Evolutionary conservation across 2,888 invertebrate species (phyloP), one percentile per base, ranked within the genome.

Genomic region (Drosophila putrida): DNA sequence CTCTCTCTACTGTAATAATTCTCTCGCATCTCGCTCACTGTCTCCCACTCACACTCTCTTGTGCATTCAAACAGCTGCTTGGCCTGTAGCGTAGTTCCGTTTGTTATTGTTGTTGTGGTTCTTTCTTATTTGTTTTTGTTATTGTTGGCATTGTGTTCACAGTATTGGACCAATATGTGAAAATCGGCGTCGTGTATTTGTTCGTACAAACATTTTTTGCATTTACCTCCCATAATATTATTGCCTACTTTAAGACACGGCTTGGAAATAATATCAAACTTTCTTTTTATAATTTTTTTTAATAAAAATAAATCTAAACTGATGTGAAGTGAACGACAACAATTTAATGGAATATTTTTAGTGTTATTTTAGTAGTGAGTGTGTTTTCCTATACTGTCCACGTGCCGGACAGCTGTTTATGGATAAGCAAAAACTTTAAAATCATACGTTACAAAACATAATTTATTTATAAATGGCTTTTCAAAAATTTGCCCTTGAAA

Each of bases 1-100:
- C 74, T 13, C 78, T 72, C 83, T 59, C 35, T n/a, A n/a, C 38
- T 64, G 28, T 36, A 28, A 5, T 9, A 13, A 28, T 28, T 46
- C 27, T 46, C 46, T 46, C 46, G 28, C 28, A 27, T 13, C 46
- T 28, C 57, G 13, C 49, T 15, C 44, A 5, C 20, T 46, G 38
- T 43, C 57, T 27, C 44, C 6, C 31, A 31, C 31, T 50, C 65
- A 25, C 63, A 15, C 44, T 39, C 31, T 51, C 10, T 36, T 60
- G 9, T 60, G 10, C 50, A 28, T 25, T 35, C 31, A 41, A 78
- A 81, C 80, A 80, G 85, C 85, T 80, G 80, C 71, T 84, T 60
- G 50, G 54, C 62, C 50, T 73, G 55, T 66, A 61, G 62, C 77
- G 54, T 60, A 60, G 65, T 81, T 78, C 69, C 78, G 66, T 68